These are phyloP conservation scores for Lypha dubia DNA, from an alignment of 2,888 invertebrate genomes.

Conservation along the genomic window DNA sequence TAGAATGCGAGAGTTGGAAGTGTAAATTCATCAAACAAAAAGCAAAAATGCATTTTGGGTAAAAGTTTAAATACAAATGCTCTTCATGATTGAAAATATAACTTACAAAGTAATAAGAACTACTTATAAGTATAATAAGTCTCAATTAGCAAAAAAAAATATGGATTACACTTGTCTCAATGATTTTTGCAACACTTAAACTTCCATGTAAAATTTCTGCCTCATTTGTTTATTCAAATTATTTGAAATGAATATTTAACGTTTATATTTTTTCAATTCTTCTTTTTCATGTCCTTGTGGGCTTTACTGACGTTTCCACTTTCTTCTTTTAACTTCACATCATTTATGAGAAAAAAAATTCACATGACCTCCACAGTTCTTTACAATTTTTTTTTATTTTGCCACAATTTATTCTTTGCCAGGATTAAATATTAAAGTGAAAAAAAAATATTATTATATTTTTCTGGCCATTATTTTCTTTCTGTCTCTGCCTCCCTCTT, in stretches of 20 bases:
- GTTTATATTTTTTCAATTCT: background rate
- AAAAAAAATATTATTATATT: no score
- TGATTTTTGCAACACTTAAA: background rate
- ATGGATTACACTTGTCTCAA: no score
- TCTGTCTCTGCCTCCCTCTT: background rate
- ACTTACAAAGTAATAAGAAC: no score
- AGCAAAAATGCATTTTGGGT: no score
- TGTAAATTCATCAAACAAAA: no score
- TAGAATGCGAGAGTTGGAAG: no score
- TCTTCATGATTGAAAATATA: no score
- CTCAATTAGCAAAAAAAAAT: no score
- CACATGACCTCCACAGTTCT: constrained; percentile 57
- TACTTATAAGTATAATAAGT: no score
- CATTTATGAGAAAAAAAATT: constrained; percentile 44
- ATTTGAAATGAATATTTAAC: background rate
- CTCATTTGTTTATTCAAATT: background rate
- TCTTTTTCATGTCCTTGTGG: constrained; percentile 40
- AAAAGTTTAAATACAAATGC: no score
- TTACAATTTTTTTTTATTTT: background rate
- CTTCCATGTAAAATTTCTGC: background rate
- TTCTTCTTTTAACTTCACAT: constrained; percentile 32
- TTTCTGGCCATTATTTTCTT: no score
- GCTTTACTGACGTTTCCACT: constrained; percentile 57
- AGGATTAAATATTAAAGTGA: constrained; percentile 47
- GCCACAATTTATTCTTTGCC: constrained; percentile 4